Evolutionary conservation across 2,888 invertebrate genomes (phyloP).

Genomic region (Tanytarsus gracilentus): DNA sequence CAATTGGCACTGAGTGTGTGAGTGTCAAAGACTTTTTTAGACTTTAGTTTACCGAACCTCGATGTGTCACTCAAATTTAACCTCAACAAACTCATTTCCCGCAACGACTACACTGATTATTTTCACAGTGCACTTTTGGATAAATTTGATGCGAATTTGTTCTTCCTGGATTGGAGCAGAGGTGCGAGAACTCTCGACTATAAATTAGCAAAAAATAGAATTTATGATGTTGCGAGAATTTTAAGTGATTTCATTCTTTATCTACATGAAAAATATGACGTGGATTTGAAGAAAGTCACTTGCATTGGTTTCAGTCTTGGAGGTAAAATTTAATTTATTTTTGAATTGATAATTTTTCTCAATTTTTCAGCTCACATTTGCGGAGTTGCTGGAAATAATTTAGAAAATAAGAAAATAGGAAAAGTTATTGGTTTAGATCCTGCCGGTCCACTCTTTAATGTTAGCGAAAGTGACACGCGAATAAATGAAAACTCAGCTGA

Average conservation of each 20-base stretch:
- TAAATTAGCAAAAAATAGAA: slow-evolving; percentile 35
- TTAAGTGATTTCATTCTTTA: slow-evolving; percentile 36
- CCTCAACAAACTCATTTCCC: too few relatives aligned
- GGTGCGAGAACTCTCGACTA: slow-evolving; percentile 37
- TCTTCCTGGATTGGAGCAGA: slow-evolving; percentile 39
- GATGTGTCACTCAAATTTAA: too few relatives aligned
- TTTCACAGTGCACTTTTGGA: not conserved
- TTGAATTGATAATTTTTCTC: not conserved
- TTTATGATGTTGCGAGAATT: slow-evolving; percentile 36
- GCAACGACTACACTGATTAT: too few relatives aligned
- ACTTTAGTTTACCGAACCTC: too few relatives aligned
- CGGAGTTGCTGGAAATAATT: not conserved
- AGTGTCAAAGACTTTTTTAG: too few relatives aligned
- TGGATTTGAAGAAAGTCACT: not conserved
- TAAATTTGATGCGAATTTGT: slow-evolving; percentile 30
- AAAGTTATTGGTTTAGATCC: slow-evolving; percentile 18
- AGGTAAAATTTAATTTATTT: too few relatives aligned
- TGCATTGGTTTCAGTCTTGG: slow-evolving; percentile 8
- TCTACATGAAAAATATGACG: slow-evolving; percentile 32
- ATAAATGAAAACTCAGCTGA: not conserved
- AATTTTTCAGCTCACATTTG: too few relatives aligned
- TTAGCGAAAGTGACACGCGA: not conserved
- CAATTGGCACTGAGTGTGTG: too few relatives aligned
- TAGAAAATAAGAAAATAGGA: not conserved
- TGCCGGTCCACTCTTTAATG: slow-evolving; percentile 1